Base-by-base conservation (phyloP, 2,888 invertebrate species). In the Eurois occulta region DNA sequence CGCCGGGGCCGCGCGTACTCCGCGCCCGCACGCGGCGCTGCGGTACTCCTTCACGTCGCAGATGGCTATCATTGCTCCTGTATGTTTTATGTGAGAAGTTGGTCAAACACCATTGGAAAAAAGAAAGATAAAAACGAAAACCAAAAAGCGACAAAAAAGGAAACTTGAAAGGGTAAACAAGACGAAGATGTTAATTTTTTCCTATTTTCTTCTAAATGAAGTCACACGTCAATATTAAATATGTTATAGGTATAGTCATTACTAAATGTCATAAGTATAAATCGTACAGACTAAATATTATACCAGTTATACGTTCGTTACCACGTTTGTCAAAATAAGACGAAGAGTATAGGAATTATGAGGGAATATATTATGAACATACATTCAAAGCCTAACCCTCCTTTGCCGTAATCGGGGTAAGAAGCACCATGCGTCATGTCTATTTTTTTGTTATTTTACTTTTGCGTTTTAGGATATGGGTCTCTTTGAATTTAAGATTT, bases 41-140 rank as follows among this genome's bases (percentile, higher is more conserved):
- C 99, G 97, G 94, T 99, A 99, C 95, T 99, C 99, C 91, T 99
- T 99, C 88, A 99, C 98, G 97, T 99, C 99, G 95, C 99, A 99
- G 89, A 99, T 99, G 4, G 99, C 99, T 93, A 99, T 98, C 99
- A 99, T 99, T 0, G 99, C 99, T 75, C 99, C 99, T 98, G 93
- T 5, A 18, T n/a, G 64, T 1, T 38, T 60, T 35, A 41, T 6
- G 18, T 16, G 1, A 35, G 2, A 21, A 16, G 28, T 78, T 28
- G 32, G 2, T 41, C 28, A 66, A 66, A 0, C n/a, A 38, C 4
- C n/a, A 74, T 58, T 16, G n/a, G 4, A 18, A n/a, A 73, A 32
- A 60, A 8, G 32, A 60, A 21, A 32, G 18, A 32, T 10, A 21
- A 41, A 43, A 41, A n/a, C n/a, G n/a, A n/a, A 58, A 13, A n/a